Evolutionary conservation across 2,888 invertebrate species (phyloP).

Genomic region (Linnaemya vulpina): DNA sequence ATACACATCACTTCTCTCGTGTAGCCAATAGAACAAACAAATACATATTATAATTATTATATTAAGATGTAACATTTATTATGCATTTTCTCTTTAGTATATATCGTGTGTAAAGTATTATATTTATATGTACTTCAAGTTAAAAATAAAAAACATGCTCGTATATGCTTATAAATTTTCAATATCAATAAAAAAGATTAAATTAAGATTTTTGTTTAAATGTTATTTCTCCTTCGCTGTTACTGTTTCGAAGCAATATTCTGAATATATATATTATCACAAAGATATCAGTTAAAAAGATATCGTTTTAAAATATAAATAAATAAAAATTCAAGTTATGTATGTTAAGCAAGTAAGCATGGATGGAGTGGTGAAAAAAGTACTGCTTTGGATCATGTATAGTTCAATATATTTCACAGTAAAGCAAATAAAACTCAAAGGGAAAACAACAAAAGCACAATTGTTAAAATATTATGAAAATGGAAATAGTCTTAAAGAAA

Average conservation of each 20-base stretch:
- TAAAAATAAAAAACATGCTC: constrained; percentile 7
- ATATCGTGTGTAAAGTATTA: constrained; percentile 28
- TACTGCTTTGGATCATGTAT: too few species aligned
- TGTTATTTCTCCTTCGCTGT: constrained; percentile 32
- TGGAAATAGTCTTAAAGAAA: background rate
- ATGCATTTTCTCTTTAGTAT: constrained; percentile 36
- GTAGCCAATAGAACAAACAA: background rate
- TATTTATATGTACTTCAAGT: constrained; percentile 3
- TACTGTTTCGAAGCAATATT: constrained; percentile 52
- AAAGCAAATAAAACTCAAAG: background rate
- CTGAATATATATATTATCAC: constrained; percentile 38
- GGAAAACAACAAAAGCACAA: background rate
- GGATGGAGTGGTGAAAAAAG: too few species aligned
- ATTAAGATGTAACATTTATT: constrained; percentile 55
- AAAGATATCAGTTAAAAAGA: constrained; percentile 31
- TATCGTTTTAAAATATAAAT: background rate
- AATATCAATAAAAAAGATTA: constrained; percentile 50
- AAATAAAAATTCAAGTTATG: background rate
- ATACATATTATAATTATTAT: constrained; percentile 13
- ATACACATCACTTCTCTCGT: too few species aligned
- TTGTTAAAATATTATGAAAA: background rate
- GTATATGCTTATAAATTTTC: constrained; percentile 24
- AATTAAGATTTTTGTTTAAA: constrained; percentile 40
- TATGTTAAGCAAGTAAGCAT: background rate
- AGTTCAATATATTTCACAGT: background rate